phyloP scores from a whole-genome alignment of 1,140 invertebrate species.

The Drosophila lacertosa region DNA sequence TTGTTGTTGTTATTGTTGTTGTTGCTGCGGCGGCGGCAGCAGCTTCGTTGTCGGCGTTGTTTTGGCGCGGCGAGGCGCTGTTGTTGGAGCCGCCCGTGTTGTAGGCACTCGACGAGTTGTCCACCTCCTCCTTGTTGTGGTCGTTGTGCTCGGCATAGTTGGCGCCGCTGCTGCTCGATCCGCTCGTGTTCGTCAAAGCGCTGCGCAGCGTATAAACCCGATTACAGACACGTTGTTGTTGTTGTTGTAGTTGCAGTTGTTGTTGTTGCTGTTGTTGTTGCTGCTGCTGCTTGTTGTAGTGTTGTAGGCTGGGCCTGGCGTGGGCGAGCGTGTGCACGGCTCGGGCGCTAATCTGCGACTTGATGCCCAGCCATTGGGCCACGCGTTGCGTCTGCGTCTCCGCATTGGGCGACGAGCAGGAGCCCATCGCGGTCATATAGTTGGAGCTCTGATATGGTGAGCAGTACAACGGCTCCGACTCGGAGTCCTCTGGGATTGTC shows the following conservation, averaged over 20 bases:
- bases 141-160: conserved; percentile 31
- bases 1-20: background rate
- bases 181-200: conserved; percentile 62
- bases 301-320: conserved; percentile 15
- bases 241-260: conserved; percentile 25
- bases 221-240: conserved; percentile 35
- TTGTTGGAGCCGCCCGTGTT: conserved; percentile 91
- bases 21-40: no score
- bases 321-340: conserved; percentile 35
- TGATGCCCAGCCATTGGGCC: conserved; percentile 72
- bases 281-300: conserved; percentile 19
- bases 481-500: conserved; percentile 88
- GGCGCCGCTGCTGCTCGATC: conserved; percentile 64
- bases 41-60: conserved; percentile 36
- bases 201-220: conserved; percentile 62
- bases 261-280: conserved; percentile 17
- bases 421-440: conserved; percentile 70
- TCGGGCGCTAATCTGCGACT: conserved; percentile 39
- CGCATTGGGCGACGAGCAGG: conserved; percentile 47
- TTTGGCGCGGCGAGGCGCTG: conserved; percentile 86
- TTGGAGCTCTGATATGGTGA: conserved; percentile 86
- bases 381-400: conserved; percentile 74
- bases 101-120: conserved; percentile 89
- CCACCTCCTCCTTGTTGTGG: conserved; percentile 85
- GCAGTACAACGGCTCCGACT: conserved; percentile 87